Evolutionary conservation across 1,140 invertebrate genomes (phyloP).

Genomic region (Maconellicoccus hirsutus): DNA sequence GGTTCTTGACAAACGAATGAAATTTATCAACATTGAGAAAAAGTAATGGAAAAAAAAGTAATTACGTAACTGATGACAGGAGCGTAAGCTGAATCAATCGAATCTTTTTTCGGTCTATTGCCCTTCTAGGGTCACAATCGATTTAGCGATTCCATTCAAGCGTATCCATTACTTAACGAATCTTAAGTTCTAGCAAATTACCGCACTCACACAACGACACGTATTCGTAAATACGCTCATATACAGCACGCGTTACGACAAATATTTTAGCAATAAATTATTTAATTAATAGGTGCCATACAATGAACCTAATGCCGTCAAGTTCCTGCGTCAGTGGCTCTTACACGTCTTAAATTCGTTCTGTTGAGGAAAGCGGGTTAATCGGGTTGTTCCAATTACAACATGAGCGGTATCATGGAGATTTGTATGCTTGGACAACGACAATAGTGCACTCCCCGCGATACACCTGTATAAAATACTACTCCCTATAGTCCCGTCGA

Average conservation of each 20-base stretch:
- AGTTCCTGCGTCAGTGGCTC: conserved; percentile 1
- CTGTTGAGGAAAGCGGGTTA: background rate
- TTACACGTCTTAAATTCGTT: conserved; percentile 2
- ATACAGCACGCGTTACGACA: background rate
- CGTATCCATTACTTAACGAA: conserved; percentile 15
- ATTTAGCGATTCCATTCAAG: background rate
- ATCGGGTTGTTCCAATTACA: background rate
- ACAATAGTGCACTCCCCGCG: background rate
- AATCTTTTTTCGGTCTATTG: conserved; percentile 13
- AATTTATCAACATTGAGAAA: no score
- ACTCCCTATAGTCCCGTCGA: background rate
- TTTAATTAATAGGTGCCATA: background rate
- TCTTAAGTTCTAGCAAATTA: background rate
- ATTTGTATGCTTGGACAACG: conserved; percentile 6
- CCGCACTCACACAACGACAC: background rate
- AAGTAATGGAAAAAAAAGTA: background rate
- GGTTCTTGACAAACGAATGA: no score
- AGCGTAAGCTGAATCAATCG: background rate
- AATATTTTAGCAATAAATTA: background rate
- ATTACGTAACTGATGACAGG: background rate
- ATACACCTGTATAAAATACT: conserved; percentile 3
- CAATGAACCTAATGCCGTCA: background rate
- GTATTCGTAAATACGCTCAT: background rate
- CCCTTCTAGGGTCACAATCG: conserved; percentile 15
- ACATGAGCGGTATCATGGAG: background rate